Percentiles rank a stretch among this genome's conserved stretches.
These are phyloP conservation scores for Anguilla pacifica DNA, from an alignment of 2,797 vertebrate species.

Conservation along the genomic window DNA sequence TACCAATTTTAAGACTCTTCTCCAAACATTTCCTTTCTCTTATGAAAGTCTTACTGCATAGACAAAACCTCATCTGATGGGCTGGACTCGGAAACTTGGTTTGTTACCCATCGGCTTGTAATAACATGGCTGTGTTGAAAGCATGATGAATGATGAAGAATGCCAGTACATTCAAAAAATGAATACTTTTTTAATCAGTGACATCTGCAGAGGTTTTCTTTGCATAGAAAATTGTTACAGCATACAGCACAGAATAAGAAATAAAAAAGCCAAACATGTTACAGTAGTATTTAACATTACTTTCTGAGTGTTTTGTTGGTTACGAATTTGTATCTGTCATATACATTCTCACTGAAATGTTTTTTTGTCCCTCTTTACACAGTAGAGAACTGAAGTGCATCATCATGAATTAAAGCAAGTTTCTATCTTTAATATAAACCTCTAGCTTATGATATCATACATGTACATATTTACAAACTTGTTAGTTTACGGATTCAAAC, in stretches of 20 bases:
- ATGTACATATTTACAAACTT: slow-evolving; percentile 59
- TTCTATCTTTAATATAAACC: slow-evolving; percentile 53
- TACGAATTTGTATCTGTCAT: slow-evolving; percentile 66
- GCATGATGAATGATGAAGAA: slow-evolving; percentile 39
- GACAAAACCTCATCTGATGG: slow-evolving; percentile 26
- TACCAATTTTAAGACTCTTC: slow-evolving; percentile 32
- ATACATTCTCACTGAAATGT: slow-evolving; percentile 71
- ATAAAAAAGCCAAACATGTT: slow-evolving; percentile 59
- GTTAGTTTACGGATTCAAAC: slow-evolving; percentile 53
- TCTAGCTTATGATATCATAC: slow-evolving; percentile 55
- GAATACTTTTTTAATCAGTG: slow-evolving; percentile 79
- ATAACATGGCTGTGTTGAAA: slow-evolving; percentile 32
- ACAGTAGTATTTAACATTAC: slow-evolving; percentile 80
- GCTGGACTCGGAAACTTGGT: slow-evolving; percentile 26
- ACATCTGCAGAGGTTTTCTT: slow-evolving; percentile 74
- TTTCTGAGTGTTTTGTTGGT: slow-evolving; percentile 34
- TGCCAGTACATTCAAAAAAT: slow-evolving; percentile 60
- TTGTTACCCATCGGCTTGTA: slow-evolving; percentile 19
- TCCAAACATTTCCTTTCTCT: slow-evolving; percentile 44
- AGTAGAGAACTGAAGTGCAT: slow-evolving; percentile 88
- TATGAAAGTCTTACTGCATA: slow-evolving; percentile 31
- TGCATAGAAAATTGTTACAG: slow-evolving; percentile 89
- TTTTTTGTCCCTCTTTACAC: slow-evolving; percentile 82
- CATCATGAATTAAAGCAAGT: slow-evolving; percentile 74
- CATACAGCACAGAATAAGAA: slow-evolving; percentile 71